phyloP scores from a whole-genome alignment of 1,140 invertebrate genomes.

The Scaptomyza pallida region DNA sequence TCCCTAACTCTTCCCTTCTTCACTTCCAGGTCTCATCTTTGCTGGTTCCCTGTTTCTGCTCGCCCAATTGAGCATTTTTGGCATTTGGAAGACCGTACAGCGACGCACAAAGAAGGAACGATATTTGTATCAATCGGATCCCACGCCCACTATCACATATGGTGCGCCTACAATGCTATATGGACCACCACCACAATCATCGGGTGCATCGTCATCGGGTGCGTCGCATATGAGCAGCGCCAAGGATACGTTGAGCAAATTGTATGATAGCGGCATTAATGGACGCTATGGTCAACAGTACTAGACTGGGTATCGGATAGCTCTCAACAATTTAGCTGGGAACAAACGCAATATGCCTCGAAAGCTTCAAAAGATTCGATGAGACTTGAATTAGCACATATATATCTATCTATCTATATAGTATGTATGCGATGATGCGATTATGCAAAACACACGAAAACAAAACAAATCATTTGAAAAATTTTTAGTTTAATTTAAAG shows the following conservation, averaged over 20 bases:
- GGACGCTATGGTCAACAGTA: conserved; percentile 90
- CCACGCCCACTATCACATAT: conserved; percentile 68
- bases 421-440: no score
- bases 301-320: conserved; percentile 83
- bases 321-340: conserved; percentile 71
- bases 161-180: conserved; percentile 76
- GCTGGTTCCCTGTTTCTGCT: conserved; percentile 74
- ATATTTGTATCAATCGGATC: conserved; percentile 77
- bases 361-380: conserved; percentile 82
- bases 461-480: conserved; percentile 62
- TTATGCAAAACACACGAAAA: no score
- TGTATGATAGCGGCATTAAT: conserved; percentile 91
- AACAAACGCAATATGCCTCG: conserved; percentile 81
- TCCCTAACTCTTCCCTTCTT: not conserved
- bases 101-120: conserved; percentile 90
- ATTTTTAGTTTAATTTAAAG: conserved; percentile 42
- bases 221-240: conserved; percentile 84
- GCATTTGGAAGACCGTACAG: conserved; percentile 85
- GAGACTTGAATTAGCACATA: conserved; percentile 73
- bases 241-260: conserved; percentile 91
- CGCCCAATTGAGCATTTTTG: conserved; percentile 79
- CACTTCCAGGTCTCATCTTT: conserved; percentile 67
- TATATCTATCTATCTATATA: conserved; percentile 17
- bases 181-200: conserved; percentile 57
- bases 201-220: conserved; percentile 44